phyloP scores from a whole-genome alignment of 92 coral and sea anemone species.

The Zoanthus solanderi region DNA sequence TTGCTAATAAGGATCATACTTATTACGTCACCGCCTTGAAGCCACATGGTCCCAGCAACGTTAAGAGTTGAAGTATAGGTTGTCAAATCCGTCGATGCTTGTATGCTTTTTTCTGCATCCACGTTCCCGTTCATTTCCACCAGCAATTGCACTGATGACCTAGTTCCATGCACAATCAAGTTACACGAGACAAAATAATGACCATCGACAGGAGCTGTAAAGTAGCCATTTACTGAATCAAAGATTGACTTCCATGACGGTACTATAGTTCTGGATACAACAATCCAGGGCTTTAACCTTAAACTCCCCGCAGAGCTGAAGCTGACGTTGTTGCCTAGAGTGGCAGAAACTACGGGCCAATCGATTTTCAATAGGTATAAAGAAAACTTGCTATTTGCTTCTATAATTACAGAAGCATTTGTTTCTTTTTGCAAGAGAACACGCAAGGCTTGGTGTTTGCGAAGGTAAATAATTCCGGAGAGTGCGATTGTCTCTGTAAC shows the following conservation, averaged over 20 bases:
- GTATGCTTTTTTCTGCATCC: neutral
- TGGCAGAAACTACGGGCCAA: conserved; percentile 28
- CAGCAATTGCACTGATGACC: conserved; percentile 1
- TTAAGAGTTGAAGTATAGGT: conserved; percentile 35
- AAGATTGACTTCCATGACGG: neutral
- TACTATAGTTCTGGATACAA: neutral
- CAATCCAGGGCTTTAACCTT: conserved; percentile 10
- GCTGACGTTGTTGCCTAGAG: conserved; percentile 11
- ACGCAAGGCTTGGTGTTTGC: conserved; percentile 11
- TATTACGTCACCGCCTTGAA: conserved; percentile 3
- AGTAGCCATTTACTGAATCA: conserved; percentile 11
- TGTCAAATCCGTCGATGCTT: neutral
- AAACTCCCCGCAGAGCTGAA: neutral
- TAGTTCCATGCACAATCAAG: conserved; percentile 23
- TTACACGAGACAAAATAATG: conserved; percentile 42
- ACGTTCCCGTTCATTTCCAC: conserved; percentile 12
- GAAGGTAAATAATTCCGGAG: conserved; percentile 29
- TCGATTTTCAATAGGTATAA: conserved; percentile 10
- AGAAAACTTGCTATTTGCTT: conserved; percentile 19
- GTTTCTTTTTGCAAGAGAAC: neutral
- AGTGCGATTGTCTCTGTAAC: neutral
- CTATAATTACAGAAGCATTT: conserved; percentile 9
- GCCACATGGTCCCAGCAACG: conserved; percentile 31
- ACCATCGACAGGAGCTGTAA: conserved; percentile 36
- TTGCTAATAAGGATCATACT: conserved; percentile 16